Conservation (phyloP, 2,113 vertebrate genomes). For the Romanogobio albipinnatus region DNA sequence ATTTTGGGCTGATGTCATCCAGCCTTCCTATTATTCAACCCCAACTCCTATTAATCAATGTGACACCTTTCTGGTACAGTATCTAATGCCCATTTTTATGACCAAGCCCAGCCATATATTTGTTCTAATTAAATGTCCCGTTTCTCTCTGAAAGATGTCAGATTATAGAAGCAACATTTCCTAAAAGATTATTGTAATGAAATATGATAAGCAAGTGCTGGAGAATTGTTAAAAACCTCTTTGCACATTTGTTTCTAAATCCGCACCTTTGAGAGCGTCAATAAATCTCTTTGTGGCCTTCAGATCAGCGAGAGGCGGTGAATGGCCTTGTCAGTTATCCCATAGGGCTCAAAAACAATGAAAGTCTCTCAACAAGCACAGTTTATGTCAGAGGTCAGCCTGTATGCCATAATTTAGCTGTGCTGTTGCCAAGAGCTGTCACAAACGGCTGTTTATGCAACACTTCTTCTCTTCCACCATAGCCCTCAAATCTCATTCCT, state of each 20-base stretch:
- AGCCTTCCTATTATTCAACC: neutral
- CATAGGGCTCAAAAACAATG: constrained; percentile 20
- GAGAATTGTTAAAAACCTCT: neutral
- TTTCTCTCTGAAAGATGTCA: neutral
- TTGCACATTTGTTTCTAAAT: constrained; percentile 12
- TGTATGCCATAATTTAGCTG: constrained; percentile 62
- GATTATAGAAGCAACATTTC: neutral
- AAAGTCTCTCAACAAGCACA: constrained; percentile 31
- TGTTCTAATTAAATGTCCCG: neutral
- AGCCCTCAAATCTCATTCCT: constrained; percentile 22
- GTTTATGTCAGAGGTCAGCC: constrained; percentile 58
- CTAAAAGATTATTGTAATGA: neutral
- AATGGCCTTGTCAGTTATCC: constrained; percentile 3
- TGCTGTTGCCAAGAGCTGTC: constrained; percentile 54
- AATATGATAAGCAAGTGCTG: neutral
- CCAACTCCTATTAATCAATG: neutral
- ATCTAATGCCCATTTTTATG: neutral
- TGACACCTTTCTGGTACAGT: neutral
- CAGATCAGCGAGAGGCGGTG: constrained; percentile 4
- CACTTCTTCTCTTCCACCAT: constrained; percentile 31
- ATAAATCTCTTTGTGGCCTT: neutral
- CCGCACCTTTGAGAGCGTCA: constrained; percentile 8
- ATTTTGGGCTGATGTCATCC: neutral
- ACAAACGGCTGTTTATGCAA: constrained; percentile 59
- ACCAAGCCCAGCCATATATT: neutral